Evolutionary conservation across 2,888 invertebrate genomes (phyloP).

Genomic region (Dendrolimus pini): DNA sequence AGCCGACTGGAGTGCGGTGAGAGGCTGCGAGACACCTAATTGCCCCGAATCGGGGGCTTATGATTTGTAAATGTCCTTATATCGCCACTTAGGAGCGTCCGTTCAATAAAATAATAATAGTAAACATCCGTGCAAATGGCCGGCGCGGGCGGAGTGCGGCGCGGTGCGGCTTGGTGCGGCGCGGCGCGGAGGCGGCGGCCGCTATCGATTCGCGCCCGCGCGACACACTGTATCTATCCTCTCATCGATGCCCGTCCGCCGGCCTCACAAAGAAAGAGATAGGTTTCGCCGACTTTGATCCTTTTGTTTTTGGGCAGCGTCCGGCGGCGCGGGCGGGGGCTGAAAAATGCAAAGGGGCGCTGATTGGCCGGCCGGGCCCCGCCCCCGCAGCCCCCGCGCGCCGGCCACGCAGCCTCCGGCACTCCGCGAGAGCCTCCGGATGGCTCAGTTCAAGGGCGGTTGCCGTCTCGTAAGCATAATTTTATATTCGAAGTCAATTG

Average conservation of each 20-base stretch:
- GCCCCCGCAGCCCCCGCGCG: constrained; percentile 52
- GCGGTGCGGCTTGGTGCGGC: constrained; percentile 38
- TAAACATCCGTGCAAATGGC: constrained; percentile 76
- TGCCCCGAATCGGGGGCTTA: constrained; percentile 43
- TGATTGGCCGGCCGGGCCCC: constrained; percentile 65
- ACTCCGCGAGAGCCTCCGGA: constrained; percentile 35
- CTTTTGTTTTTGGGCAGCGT: constrained; percentile 78
- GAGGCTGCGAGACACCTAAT: constrained; percentile 29
- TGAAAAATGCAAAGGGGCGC: constrained; percentile 73
- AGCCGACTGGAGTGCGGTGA: constrained; percentile 6
- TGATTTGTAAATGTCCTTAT: constrained; percentile 66
- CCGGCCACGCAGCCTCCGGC: constrained; percentile 32
- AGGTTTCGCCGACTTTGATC: constrained; percentile 76
- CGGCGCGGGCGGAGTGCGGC: constrained; percentile 45
- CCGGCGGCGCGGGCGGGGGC: constrained; percentile 74
- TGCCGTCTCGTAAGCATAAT: constrained; percentile 41
- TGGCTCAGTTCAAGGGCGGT: constrained; percentile 71
- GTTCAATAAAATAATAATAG: constrained; percentile 77
- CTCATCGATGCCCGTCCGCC: constrained; percentile 72
- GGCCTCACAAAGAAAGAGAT: constrained; percentile 76
- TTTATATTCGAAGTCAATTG: background rate
- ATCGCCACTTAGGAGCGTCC: constrained; percentile 63
- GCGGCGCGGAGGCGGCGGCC: constrained; percentile 24
- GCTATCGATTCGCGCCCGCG: constrained; percentile 74
- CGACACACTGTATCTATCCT: constrained; percentile 74